phyloP scores from a whole-genome alignment of 2,113 vertebrate genomes.

The Irena cyanogastra region DNA sequence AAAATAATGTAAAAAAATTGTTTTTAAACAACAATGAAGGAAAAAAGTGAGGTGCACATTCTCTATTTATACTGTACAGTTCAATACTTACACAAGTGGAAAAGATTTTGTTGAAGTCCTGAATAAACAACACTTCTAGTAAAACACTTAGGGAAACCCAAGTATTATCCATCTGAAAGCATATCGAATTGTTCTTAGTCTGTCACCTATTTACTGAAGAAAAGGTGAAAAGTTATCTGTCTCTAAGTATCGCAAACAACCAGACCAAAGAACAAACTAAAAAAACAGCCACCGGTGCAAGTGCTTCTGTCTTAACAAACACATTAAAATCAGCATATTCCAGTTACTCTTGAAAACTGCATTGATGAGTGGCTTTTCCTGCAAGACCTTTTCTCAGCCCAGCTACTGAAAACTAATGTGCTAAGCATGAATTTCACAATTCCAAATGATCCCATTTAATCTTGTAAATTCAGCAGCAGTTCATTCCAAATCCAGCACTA shows the following conservation, averaged over 20 bases:
- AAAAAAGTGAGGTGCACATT: neutral
- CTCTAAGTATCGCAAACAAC: neutral
- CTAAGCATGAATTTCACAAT: constrained; percentile 19
- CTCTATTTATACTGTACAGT: accelerated
- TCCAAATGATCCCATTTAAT: constrained; percentile 29
- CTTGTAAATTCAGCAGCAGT: constrained; percentile 30
- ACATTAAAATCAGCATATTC: neutral
- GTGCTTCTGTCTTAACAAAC: neutral
- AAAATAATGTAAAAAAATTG: neutral
- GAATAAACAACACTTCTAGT: neutral
- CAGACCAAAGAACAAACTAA: neutral
- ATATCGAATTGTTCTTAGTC: neutral
- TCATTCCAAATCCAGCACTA: neutral
- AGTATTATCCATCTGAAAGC: neutral
- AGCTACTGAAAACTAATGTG: neutral
- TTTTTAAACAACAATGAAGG: neutral
- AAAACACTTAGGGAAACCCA: neutral
- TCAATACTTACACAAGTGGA: neutral
- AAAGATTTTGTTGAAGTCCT: neutral
- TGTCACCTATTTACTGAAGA: neutral
- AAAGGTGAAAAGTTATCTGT: neutral
- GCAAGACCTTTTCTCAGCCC: neutral
- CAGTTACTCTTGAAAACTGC: neutral
- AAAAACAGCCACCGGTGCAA: neutral
- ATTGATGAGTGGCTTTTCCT: neutral